phyloP scores from a whole-genome alignment of 2,888 invertebrate species.

The Hedychridium roseum region DNA sequence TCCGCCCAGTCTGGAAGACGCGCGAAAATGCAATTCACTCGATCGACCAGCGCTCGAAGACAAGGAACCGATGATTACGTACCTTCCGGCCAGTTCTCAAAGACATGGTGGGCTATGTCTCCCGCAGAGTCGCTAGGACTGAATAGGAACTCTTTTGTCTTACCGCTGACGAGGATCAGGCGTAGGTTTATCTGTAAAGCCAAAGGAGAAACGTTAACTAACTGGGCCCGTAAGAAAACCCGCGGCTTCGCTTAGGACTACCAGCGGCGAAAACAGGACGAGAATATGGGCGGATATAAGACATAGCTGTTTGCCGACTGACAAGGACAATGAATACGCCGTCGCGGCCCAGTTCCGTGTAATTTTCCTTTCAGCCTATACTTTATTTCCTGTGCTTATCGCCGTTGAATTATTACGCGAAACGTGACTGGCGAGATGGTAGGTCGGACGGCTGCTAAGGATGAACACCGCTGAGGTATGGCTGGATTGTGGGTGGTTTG shows the following conservation, averaged over 20 bases:
- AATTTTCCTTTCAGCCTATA: too few species aligned
- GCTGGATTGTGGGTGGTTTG: too few species aligned
- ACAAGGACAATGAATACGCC: too few species aligned
- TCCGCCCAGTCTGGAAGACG: conserved; percentile 90
- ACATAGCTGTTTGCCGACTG: too few species aligned
- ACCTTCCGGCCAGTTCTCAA: conserved; percentile 99
- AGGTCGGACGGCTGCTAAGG: too few species aligned
- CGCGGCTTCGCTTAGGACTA: conserved; percentile 9
- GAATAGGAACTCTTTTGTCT: conserved; percentile 99
- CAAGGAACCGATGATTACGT: conserved; percentile 46
- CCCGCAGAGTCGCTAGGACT: conserved; percentile 96
- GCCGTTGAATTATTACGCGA: too few species aligned
- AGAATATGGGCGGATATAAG: too few species aligned
- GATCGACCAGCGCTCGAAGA: conserved; percentile 1
- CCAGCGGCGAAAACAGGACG: too few species aligned
- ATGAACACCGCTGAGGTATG: too few species aligned
- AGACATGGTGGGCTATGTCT: conserved; percentile 98
- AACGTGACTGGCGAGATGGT: too few species aligned
- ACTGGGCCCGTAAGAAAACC: not conserved
- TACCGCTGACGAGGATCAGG: conserved; percentile 98
- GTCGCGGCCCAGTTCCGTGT: too few species aligned
- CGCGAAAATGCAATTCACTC: conserved; percentile 12
- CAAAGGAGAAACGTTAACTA: conserved; percentile 1
- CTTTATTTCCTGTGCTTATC: too few species aligned
- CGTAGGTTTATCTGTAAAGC: conserved; percentile 93